Evolutionary conservation across 2,797 vertebrate species (phyloP).

Genomic region (Clarias fuscus): DNA sequence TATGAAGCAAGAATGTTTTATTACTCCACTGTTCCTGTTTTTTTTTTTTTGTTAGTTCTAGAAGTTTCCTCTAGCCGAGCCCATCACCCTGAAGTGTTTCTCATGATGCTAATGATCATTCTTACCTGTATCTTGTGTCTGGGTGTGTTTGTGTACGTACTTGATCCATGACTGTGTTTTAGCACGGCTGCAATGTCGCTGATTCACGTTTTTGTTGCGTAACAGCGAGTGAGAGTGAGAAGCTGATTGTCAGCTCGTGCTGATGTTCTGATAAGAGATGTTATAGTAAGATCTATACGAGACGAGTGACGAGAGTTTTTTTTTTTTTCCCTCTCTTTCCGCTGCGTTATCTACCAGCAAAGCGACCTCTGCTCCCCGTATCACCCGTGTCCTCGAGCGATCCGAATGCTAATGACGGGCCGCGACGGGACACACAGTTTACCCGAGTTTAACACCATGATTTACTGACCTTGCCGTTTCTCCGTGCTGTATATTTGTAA

Average conservation of each 20-base stretch:
- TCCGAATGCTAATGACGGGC: neutral
- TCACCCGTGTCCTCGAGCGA: neutral
- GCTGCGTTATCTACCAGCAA: neutral
- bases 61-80: neutral
- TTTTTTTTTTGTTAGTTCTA: neutral
- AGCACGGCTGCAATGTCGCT: neutral
- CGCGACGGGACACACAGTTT: neutral
- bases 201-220: neutral
- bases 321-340: neutral
- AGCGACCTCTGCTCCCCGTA: slow-evolving; percentile 5
- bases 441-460: neutral
- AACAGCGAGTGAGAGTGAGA: neutral
- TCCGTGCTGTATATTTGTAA: neutral
- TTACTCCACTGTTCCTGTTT: neutral
- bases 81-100: neutral
- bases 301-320: neutral
- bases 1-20: neutral
- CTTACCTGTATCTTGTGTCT: neutral
- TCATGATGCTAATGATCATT: neutral
- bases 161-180: neutral
- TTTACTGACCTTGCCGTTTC: neutral
- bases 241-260: slow-evolving; percentile 5
- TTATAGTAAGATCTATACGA: neutral
- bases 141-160: neutral
- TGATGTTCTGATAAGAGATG: slow-evolving; percentile 8